phyloP scores from a whole-genome alignment of 2,113 vertebrate species.

The Myiagra hebetior region DNA sequence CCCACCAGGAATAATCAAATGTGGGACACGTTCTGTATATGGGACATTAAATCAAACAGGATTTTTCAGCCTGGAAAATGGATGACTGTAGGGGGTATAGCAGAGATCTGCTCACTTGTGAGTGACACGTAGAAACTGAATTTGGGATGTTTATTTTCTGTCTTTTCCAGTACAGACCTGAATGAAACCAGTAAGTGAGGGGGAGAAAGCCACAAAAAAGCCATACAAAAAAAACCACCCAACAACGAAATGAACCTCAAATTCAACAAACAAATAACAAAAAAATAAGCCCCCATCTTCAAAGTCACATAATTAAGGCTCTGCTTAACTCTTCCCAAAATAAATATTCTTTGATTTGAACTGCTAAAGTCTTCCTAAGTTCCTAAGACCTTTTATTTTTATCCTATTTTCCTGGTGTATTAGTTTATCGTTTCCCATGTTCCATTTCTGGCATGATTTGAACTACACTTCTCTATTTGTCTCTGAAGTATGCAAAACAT shows the following conservation, averaged over 20 bases:
- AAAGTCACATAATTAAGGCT: not conserved
- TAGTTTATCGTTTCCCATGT: not conserved
- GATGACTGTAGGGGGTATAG: not conserved
- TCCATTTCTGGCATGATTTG: not conserved
- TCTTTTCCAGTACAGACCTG: not conserved
- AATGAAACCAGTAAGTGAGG: not conserved
- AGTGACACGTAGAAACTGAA: not conserved
- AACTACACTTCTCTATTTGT: not conserved
- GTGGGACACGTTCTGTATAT: not conserved
- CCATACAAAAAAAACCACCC: accelerated
- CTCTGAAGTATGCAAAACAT: not conserved
- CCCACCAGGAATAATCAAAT: not conserved
- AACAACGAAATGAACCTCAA: not conserved
- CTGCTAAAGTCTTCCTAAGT: not conserved
- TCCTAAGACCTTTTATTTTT: not conserved
- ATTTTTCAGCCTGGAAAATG: not conserved
- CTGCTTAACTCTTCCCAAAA: not conserved
- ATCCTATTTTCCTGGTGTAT: not conserved
- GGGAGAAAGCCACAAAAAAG: accelerated
- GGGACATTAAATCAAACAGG: not conserved
- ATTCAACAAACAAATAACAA: not conserved
- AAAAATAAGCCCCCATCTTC: accelerated
- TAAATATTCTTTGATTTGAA: not conserved
- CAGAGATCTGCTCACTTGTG: not conserved
- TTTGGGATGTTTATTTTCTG: not conserved